These are phyloP conservation scores for Drosophila gaucha DNA, from an alignment of 2,888 invertebrate genomes.

Conservation along the genomic window DNA sequence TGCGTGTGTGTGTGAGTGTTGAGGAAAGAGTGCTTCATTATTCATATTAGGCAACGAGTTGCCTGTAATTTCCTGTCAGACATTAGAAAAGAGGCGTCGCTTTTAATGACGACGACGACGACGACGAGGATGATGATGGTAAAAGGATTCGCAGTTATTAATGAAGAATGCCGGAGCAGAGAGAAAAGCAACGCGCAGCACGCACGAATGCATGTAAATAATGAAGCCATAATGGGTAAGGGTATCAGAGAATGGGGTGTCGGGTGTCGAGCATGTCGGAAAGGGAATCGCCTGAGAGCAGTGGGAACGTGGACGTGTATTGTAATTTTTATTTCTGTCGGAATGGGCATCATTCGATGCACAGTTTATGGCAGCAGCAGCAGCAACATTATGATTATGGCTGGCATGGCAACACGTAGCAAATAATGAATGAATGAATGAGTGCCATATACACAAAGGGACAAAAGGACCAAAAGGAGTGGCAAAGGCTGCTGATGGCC, in stretches of 20 bases:
- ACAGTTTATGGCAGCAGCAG: slow-evolving; percentile 59
- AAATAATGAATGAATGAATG: slow-evolving; percentile 74
- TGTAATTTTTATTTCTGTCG: slow-evolving; percentile 63
- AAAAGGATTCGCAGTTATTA: slow-evolving; percentile 73
- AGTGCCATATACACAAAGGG: slow-evolving; percentile 22
- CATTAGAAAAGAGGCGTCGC: slow-evolving; percentile 34
- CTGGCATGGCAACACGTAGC: slow-evolving; percentile 70
- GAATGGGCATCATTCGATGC: slow-evolving; percentile 68
- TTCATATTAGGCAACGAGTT: slow-evolving; percentile 28
- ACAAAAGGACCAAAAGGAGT: slow-evolving; percentile 19
- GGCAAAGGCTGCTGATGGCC: slow-evolving; percentile 26
- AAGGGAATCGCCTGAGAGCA: slow-evolving; percentile 4
- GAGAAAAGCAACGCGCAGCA: slow-evolving; percentile 24
- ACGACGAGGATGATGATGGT: slow-evolving; percentile 7
- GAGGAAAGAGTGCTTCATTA: slow-evolving; percentile 40
- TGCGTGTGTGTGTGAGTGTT: neutral
- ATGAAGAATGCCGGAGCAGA: slow-evolving; percentile 37
- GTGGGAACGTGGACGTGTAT: slow-evolving; percentile 42
- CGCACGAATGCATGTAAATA: slow-evolving; percentile 74
- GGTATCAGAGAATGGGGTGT: slow-evolving; percentile 6
- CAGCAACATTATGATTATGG: slow-evolving; percentile 55
- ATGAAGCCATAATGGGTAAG: slow-evolving; percentile 53
- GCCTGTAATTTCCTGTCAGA: slow-evolving; percentile 44
- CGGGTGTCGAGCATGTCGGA: neutral
- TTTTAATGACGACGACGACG: slow-evolving; percentile 36